Conservation (phyloP, 2,888 invertebrate species). For the Thera obeliscata region DNA sequence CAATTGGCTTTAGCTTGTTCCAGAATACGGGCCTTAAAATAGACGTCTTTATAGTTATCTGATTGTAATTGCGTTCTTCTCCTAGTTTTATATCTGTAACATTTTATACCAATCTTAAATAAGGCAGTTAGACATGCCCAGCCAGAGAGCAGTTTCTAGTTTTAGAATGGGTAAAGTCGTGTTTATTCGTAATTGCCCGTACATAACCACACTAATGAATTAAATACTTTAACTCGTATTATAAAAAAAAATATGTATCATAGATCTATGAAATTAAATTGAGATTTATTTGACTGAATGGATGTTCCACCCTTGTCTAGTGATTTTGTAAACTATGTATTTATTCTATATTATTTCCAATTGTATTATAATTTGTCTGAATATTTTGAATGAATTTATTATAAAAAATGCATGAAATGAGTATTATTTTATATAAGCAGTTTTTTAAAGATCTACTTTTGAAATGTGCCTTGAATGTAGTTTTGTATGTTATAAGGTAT, state of each 20-base stretch:
- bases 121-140: not conserved
- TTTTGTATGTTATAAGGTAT: constrained; percentile 34
- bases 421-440: constrained; percentile 47
- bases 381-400: constrained; percentile 49
- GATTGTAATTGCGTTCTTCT: too few relatives aligned
- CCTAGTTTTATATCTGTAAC: too few relatives aligned
- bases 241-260: constrained; percentile 2
- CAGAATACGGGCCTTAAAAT: not conserved
- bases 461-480: constrained; percentile 40
- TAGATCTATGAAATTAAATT: constrained; percentile 33
- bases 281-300: constrained; percentile 16
- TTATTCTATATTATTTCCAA: constrained; percentile 47
- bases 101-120: not conserved
- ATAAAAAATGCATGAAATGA: constrained; percentile 43
- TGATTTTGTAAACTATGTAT: constrained; percentile 53
- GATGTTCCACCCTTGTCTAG: constrained; percentile 53
- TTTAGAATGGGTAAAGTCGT: not conserved
- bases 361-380: constrained; percentile 37
- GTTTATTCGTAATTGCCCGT: not conserved
- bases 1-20: not conserved
- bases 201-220: constrained; percentile 2
- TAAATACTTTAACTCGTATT: not conserved
- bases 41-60: too few relatives aligned
- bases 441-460: constrained; percentile 41
- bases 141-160: not conserved